phyloP scores from a whole-genome alignment of 2,888 invertebrate species.

The Ditula angustiorana region DNA sequence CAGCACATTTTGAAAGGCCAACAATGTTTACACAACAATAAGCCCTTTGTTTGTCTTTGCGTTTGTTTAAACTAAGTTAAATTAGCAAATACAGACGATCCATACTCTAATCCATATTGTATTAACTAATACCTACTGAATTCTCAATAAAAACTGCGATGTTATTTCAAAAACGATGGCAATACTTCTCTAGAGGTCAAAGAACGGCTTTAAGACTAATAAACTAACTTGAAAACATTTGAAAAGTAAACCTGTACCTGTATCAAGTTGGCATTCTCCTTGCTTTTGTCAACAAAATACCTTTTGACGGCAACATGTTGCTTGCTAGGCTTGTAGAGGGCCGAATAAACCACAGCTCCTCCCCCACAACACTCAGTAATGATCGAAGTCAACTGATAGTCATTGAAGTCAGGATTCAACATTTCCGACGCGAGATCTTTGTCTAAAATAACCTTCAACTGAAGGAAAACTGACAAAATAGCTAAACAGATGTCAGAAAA shows the following conservation, averaged over 20 bases:
- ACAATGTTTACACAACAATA: too few relatives aligned
- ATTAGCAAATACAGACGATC: too few relatives aligned
- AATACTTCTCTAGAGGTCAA: not conserved
- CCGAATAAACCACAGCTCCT: constrained; percentile 89
- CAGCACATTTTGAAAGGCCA: too few relatives aligned
- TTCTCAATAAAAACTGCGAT: not conserved
- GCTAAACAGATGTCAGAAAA: constrained; percentile 28
- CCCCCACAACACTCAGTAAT: constrained; percentile 89
- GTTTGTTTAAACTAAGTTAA: too few relatives aligned
- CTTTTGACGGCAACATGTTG: constrained; percentile 90
- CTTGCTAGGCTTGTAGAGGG: constrained; percentile 87
- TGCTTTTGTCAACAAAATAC: constrained; percentile 90
- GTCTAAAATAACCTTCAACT: constrained; percentile 23
- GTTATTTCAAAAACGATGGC: not conserved
- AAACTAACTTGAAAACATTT: not conserved
- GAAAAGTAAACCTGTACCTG: constrained; percentile 65
- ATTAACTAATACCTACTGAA: too few relatives aligned
- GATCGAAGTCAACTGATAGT: constrained; percentile 89
- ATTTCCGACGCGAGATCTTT: constrained; percentile 58
- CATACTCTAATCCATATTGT: too few relatives aligned
- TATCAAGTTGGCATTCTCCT: constrained; percentile 86
- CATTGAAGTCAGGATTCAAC: constrained; percentile 86
- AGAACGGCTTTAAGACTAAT: not conserved
- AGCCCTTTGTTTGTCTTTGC: too few relatives aligned
- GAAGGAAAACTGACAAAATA: constrained; percentile 9